Conservation (phyloP, 1,140 invertebrate species). For the Bicyclus anynana region DNA sequence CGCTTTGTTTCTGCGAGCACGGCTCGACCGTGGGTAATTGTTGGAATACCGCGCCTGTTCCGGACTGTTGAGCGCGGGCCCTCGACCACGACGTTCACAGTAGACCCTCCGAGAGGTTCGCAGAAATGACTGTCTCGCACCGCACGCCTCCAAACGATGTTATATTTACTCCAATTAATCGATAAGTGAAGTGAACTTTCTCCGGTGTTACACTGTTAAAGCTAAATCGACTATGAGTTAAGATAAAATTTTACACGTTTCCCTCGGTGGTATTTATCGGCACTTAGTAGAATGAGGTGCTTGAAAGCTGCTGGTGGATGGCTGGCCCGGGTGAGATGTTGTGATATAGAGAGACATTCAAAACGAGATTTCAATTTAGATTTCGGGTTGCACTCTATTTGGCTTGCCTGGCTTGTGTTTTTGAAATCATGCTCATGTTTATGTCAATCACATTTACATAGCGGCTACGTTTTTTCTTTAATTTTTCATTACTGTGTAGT, state of each 20-base stretch:
- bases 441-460: conserved; percentile 3
- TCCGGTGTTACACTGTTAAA: conserved; percentile 15
- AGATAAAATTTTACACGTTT: conserved; percentile 9
- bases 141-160: conserved; percentile 43
- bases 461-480: not conserved
- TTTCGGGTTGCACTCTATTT: conserved; percentile 51
- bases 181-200: conserved; percentile 53
- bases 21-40: conserved; percentile 67
- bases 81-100: conserved; percentile 57
- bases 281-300: conserved; percentile 67
- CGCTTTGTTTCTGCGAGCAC: conserved; percentile 51
- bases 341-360: conserved; percentile 49
- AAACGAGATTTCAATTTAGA: conserved; percentile 66
- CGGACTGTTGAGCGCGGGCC: conserved; percentile 65
- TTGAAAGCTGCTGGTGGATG: conserved; percentile 69
- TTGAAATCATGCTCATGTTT: conserved; percentile 10
- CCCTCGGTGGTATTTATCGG: conserved; percentile 33
- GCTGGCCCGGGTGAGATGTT: conserved; percentile 68
- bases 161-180: conserved; percentile 49
- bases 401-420: conserved; percentile 36
- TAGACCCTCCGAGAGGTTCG: conserved; percentile 62
- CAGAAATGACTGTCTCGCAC: conserved; percentile 60
- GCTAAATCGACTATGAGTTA: conserved; percentile 13
- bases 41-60: conserved; percentile 63
- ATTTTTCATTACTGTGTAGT: not conserved